Conservation (phyloP, 2,888 invertebrate species). For the Drosophila nr. perissopoda region DNA sequence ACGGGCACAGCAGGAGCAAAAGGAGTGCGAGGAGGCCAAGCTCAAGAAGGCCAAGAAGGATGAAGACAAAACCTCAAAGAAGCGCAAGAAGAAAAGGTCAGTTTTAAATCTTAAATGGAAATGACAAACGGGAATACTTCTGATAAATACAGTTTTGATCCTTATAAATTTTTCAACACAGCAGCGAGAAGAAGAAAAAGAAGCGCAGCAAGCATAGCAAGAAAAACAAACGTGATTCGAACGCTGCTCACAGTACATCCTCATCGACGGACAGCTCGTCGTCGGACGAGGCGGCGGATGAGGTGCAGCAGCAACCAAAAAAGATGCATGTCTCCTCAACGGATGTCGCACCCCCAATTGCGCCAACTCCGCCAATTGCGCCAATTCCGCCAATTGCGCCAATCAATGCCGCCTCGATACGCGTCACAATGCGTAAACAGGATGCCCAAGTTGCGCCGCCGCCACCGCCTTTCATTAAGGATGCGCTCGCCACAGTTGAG, state of each 20-base stretch:
- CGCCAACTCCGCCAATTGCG: neutral
- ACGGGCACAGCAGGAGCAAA: constrained; percentile 87
- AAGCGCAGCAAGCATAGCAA: constrained; percentile 85
- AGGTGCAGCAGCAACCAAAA: constrained; percentile 52
- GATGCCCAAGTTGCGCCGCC: constrained; percentile 67
- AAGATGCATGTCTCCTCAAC: constrained; percentile 35
- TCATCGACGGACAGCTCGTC: constrained; percentile 75
- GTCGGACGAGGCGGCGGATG: constrained; percentile 67
- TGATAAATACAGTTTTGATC: neutral
- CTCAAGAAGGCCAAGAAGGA: constrained; percentile 85
- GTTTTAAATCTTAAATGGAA: neutral
- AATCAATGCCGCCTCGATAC: constrained; percentile 86
- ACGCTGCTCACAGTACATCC: constrained; percentile 61
- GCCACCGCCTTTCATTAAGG: constrained; percentile 65
- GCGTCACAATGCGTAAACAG: constrained; percentile 87
- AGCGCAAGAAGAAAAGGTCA: constrained; percentile 87
- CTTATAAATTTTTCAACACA: constrained; percentile 31
- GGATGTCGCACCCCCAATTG: constrained; percentile 16
- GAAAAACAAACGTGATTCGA: constrained; percentile 83
- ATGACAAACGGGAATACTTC: neutral
- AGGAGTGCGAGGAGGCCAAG: constrained; percentile 75
- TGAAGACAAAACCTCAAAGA: constrained; percentile 84
- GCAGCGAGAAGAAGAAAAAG: constrained; percentile 86
- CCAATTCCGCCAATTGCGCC: neutral
- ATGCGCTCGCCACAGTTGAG: constrained; percentile 42